Evolutionary conservation across 2,888 invertebrate species (phyloP).

Genomic region (Vanessa cardui): DNA sequence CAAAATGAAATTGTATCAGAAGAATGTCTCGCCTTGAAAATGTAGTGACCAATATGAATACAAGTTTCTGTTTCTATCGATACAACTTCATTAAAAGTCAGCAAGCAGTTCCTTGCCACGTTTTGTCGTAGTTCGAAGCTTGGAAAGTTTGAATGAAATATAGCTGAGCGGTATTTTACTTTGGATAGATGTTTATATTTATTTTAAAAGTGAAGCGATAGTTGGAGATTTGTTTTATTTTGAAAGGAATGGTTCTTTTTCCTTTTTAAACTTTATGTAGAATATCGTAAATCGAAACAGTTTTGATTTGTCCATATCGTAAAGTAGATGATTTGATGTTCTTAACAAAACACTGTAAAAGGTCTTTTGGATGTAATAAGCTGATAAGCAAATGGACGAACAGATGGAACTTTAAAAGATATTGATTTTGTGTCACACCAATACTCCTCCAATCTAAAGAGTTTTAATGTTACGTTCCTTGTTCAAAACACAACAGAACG

Average conservation of each 20-base stretch:
- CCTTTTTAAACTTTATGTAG: too few species aligned
- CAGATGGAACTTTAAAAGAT: too few species aligned
- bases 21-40: neutral
- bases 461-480: too few species aligned
- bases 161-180: slow-evolving; percentile 21
- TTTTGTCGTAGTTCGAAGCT: slow-evolving; percentile 28
- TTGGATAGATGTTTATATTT: slow-evolving; percentile 28
- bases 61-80: slow-evolving; percentile 24
- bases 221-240: slow-evolving; percentile 9
- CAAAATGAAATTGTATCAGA: neutral
- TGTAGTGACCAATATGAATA: slow-evolving; percentile 14
- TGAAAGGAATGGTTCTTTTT: neutral
- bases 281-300: too few species aligned
- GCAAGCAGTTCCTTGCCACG: slow-evolving; percentile 27
- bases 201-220: slow-evolving; percentile 22
- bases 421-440: too few species aligned
- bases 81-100: slow-evolving; percentile 35
- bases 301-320: too few species aligned
- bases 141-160: slow-evolving; percentile 29
- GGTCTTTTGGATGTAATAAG: too few species aligned
- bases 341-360: too few species aligned
- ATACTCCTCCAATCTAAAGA: too few species aligned
- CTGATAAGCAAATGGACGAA: too few species aligned
- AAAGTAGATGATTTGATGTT: too few species aligned
- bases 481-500: too few species aligned